Base-by-base conservation (phyloP, 2,888 invertebrate species). In the Lepidochitona cinerea region DNA sequence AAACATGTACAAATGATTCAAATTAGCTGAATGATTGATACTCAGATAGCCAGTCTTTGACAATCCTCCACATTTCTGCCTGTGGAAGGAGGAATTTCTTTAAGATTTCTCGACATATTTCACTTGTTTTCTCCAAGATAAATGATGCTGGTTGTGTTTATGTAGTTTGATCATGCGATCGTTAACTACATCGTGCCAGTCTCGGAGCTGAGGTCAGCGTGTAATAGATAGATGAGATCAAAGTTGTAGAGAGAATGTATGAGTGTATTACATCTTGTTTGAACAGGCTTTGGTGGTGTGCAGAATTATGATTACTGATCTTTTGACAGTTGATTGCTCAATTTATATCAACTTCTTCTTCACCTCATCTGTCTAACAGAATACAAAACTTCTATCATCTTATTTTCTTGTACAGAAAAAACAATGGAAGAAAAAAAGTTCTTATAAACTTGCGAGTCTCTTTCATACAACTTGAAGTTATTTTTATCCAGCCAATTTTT, bases 91-190 rank as follows among this genome's bases (percentile, higher is more conserved):
- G 59, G 59, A 59, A 59, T 59, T 18, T 59, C 59, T 29, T 14
- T 14, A 59, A 59, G 59, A 59, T 59, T 59, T 59, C 26, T 59
- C 29, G 59, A 59, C 59, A 59, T 59, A 59, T 59, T 59, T 59
- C 59, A 59, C 59, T 59, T 59, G 59, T 59, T 59, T 59, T 59
- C 32, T 14, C 59, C 18, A 59, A 59, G 59, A 59, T 23, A 59
- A 59, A 59, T 59, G 18, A 26, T 32, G 12, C 49, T 1, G 29
- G 29, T 59, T 32, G 29, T 59, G 26, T 29, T 59, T 59, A 59
- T 59, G 59, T 59, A 59, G 59, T 59, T 59, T 29, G 12, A 59
- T 59, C 59, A 59, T 59, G 59, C 59, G 26, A 59, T 59, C 59
- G 29, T 59, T 59, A 59, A 59, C 59, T 26, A 12, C 29, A 41